Evolutionary conservation across 2,888 invertebrate species (phyloP), one percentile per base, ranked within the genome.

Genomic region (Labia minor): DNA sequence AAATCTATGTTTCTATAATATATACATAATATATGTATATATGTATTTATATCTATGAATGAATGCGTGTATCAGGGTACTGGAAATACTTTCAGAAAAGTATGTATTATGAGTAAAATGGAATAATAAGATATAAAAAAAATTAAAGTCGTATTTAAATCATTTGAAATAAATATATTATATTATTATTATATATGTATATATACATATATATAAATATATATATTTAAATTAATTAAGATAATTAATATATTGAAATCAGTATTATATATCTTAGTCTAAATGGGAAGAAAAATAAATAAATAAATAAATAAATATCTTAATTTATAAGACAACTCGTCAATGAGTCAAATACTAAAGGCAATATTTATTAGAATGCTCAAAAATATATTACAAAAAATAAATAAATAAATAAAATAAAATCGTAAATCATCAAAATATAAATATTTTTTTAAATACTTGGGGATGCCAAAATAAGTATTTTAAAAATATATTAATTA

Each of bases 51-150:
- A 11, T 49, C 49, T 14, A n/a, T n/a, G 49, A 49, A 49, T 49
- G 49, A 49, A 49, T 49, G 49, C 49, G 49, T 49, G 49, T 49
- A 49, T 49, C 49, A 49, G 49, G 49, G 49, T 49, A 49, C 49
- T n/a, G 49, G 49, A 49, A 49, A 49, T 49, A 49, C 49, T 49
- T 49, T 49, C 49, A n/a, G 6, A 49, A 49, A 49, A 49, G 49
- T 49, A 49, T 49, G 3, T 49, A 49, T 49, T 16, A 49, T 49
- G 26, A 26, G 8, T 6, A 26, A 26, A 26, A 26, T 6, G 26
- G 8, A 26, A 26, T 26, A 26, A 26, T 26, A 26, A 26, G 8
- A 26, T 6, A 49, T 49, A n/a, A 49, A 49, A 49, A 49, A 49
- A 49, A 49, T 49, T 3, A 26, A 26, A 26, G 8, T 3, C 26